Evolutionary conservation across 2,888 invertebrate species (phyloP).

Genomic region (Kuschelorhynchus macadamiae): DNA sequence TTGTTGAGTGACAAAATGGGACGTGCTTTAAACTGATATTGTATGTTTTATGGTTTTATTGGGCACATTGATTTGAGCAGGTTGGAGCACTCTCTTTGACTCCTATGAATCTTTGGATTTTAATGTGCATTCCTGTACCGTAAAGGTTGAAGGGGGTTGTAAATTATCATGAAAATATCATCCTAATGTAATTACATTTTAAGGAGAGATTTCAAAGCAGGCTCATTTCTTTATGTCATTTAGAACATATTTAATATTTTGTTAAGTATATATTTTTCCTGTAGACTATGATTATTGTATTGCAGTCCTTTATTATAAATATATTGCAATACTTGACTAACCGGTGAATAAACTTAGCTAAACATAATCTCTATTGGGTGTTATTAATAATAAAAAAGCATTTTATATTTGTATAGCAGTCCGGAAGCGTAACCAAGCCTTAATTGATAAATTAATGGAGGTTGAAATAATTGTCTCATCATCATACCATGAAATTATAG

Average conservation of each 20-base stretch:
- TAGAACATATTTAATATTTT: not conserved
- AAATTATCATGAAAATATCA: constrained; percentile 49
- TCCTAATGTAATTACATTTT: constrained; percentile 46
- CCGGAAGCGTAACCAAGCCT: too few relatives aligned
- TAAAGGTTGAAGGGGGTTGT: constrained; percentile 40
- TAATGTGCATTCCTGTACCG: constrained; percentile 48
- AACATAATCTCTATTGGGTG: too few relatives aligned
- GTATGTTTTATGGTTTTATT: constrained; percentile 69
- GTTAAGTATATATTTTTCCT: too few relatives aligned
- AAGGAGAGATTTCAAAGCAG: constrained; percentile 14
- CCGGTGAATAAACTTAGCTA: too few relatives aligned
- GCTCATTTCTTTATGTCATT: constrained; percentile 8
- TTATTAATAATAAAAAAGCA: too few relatives aligned
- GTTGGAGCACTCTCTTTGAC: constrained; percentile 53
- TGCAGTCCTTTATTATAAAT: too few relatives aligned
- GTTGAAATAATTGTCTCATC: too few relatives aligned
- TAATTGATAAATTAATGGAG: too few relatives aligned
- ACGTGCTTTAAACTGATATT: constrained; percentile 66
- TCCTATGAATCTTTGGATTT: constrained; percentile 55
- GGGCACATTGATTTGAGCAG: constrained; percentile 65
- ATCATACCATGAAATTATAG: too few relatives aligned
- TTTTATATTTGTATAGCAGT: too few relatives aligned
- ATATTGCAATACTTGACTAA: too few relatives aligned
- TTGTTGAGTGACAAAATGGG: constrained; percentile 53
- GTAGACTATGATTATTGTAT: too few relatives aligned